These are phyloP conservation scores for Notarius lentiginosus DNA, from an alignment of 2,113 vertebrate genomes.

Conservation along the genomic window DNA sequence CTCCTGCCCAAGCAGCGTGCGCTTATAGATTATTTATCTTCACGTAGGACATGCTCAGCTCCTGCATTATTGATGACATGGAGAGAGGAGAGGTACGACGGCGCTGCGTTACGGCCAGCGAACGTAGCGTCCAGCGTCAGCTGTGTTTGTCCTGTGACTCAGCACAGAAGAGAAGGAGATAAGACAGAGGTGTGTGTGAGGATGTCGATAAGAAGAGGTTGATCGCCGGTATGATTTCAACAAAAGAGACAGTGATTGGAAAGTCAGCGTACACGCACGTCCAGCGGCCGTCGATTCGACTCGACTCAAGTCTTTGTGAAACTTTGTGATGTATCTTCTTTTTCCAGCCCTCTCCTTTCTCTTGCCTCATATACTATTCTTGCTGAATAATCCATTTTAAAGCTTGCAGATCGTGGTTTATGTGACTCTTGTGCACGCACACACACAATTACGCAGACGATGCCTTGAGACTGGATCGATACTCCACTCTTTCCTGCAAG, in stretches of 20 bases:
- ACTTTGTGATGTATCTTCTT: conserved; percentile 23
- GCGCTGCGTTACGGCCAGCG: conserved; percentile 44
- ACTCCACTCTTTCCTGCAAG: conserved; percentile 53
- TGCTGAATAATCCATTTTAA: conserved; percentile 52
- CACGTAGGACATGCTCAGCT: conserved; percentile 25
- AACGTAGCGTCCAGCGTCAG: conserved; percentile 37
- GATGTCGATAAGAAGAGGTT: conserved; percentile 18
- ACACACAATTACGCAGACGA: conserved; percentile 41
- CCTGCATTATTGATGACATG: conserved; percentile 47
- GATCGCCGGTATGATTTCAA: conserved; percentile 45
- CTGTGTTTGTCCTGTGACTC: conserved; percentile 26
- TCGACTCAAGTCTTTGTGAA: conserved; percentile 7
- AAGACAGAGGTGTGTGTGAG: not conserved
- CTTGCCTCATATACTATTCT: conserved; percentile 45
- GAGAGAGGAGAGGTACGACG: conserved; percentile 44
- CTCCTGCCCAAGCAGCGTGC: not conserved
- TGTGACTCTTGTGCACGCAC: conserved; percentile 35
- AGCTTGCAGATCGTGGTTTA: conserved; percentile 33
- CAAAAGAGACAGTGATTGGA: conserved; percentile 38
- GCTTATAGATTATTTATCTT: conserved; percentile 47
- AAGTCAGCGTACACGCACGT: conserved; percentile 23
- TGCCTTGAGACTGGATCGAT: conserved; percentile 54
- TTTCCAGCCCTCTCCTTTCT: not conserved
- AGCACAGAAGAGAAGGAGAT: not conserved
- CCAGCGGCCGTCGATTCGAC: not conserved